These are phyloP conservation scores for Pasiphila rectangulata DNA, from an alignment of 2,888 invertebrate species.

Conservation along the genomic window DNA sequence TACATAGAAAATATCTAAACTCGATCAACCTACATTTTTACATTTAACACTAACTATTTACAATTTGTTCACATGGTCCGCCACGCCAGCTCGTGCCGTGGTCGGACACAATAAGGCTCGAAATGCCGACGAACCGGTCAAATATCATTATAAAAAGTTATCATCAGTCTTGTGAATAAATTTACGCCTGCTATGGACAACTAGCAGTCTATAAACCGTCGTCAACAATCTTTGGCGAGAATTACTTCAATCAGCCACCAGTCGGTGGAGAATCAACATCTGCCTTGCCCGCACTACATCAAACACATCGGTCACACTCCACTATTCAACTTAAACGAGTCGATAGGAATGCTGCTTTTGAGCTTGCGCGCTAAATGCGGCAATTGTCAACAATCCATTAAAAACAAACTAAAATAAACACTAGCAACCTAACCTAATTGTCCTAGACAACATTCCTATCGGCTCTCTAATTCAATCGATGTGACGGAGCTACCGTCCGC, in stretches of 20 bases:
- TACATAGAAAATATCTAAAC: conserved; percentile 39
- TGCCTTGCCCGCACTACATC: conserved; percentile 43
- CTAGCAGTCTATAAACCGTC: conserved; percentile 47
- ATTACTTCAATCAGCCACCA: conserved; percentile 42
- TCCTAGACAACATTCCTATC: conserved; percentile 13
- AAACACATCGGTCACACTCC: neutral
- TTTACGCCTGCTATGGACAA: conserved; percentile 52
- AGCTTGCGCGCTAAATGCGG: conserved; percentile 20
- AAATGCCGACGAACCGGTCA: conserved; percentile 42
- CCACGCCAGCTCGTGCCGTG: conserved; percentile 28
- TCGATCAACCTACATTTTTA: conserved; percentile 40
- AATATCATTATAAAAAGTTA: conserved; percentile 71
- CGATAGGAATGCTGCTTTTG: conserved; percentile 14
- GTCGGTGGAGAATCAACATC: conserved; percentile 57
- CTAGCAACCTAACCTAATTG: conserved; percentile 18
- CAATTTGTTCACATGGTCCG: conserved; percentile 50
- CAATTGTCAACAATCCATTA: conserved; percentile 19
- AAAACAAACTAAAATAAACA: conserved; percentile 8
- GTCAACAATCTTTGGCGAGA: conserved; percentile 69
- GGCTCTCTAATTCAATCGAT: neutral
- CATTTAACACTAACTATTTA: conserved; percentile 64
- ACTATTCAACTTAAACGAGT: conserved; percentile 2
- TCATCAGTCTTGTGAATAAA: conserved; percentile 76
- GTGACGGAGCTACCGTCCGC: conserved; percentile 59
- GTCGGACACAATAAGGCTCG: conserved; percentile 43